Evolutionary conservation across 2,113 vertebrate genomes (phyloP).

Genomic region (Labrus mixtus): DNA sequence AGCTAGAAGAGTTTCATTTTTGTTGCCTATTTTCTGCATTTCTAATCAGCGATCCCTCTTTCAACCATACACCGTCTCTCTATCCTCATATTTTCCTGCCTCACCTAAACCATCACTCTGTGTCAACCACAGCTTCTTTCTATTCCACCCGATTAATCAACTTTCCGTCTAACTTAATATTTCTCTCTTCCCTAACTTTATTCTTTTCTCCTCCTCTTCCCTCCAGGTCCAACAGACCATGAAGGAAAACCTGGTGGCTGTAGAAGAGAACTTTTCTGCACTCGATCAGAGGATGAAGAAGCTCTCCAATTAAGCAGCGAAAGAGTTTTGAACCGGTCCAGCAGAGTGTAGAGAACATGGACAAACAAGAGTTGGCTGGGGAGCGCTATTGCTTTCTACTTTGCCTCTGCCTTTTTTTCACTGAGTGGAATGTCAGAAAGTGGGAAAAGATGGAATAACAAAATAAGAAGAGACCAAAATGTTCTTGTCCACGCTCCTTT

Average conservation of each 20-base stretch:
- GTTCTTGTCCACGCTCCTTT: slow-evolving; percentile 49
- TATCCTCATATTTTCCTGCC: too few relatives aligned
- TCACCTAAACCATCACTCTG: neutral
- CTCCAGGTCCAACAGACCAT: slow-evolving; percentile 91
- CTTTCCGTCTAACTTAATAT: neutral
- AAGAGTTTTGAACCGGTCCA: slow-evolving; percentile 31
- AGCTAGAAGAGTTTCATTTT: too few relatives aligned
- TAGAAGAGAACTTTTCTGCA: slow-evolving; percentile 90
- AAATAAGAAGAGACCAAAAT: slow-evolving; percentile 71
- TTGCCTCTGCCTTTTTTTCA: slow-evolving; percentile 71
- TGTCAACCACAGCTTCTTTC: neutral
- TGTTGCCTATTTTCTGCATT: too few relatives aligned
- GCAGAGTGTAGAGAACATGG: slow-evolving; percentile 56
- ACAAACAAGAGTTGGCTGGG: slow-evolving; percentile 55
- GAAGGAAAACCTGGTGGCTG: slow-evolving; percentile 89
- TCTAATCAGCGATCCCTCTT: too few relatives aligned
- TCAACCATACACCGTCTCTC: too few relatives aligned
- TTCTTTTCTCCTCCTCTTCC: too few relatives aligned
- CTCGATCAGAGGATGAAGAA: slow-evolving; percentile 91
- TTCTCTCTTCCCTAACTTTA: neutral
- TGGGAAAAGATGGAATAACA: slow-evolving; percentile 47
- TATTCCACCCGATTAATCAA: neutral
- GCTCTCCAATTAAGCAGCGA: slow-evolving; percentile 84
- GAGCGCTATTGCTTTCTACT: slow-evolving; percentile 49
- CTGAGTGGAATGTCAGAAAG: slow-evolving; percentile 67